phyloP scores from a whole-genome alignment of 35 echinoderm and acorn worm species.

The Nesometra sesokonis region DNA sequence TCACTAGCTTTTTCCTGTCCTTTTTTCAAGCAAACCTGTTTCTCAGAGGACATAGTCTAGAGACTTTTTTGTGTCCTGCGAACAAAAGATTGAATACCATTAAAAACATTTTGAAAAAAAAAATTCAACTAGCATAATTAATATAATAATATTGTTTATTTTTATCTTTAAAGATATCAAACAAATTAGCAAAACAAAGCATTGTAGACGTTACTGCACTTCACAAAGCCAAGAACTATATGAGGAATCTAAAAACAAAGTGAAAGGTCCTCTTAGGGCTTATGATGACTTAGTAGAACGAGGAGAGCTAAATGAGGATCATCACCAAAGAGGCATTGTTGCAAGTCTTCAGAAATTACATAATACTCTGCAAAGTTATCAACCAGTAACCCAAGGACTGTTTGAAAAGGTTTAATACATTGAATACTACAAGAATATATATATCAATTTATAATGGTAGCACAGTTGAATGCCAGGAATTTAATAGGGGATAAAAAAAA shows the following conservation, averaged over 20 bases:
- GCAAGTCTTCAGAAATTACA: slow-evolving; percentile 50
- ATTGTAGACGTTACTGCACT: not conserved
- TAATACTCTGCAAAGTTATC: slow-evolving; percentile 51
- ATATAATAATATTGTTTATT: no score
- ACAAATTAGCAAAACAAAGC: not conserved
- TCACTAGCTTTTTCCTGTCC: no score
- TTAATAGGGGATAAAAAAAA: not conserved
- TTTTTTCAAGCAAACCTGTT: no score
- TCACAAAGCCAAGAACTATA: not conserved
- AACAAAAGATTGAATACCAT: no score
- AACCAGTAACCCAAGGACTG: slow-evolving; percentile 44
- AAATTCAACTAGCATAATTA: no score
- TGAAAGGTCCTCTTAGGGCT: slow-evolving; percentile 6
- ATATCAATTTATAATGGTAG: not conserved
- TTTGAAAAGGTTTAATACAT: slow-evolving; percentile 48
- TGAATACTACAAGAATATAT: not conserved
- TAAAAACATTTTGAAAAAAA: no score
- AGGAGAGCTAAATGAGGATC: slow-evolving; percentile 45
- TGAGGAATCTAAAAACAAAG: not conserved
- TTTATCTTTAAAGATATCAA: not conserved
- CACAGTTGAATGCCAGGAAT: not conserved
- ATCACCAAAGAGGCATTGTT: slow-evolving; percentile 49
- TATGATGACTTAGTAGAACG: slow-evolving; percentile 38
- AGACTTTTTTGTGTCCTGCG: no score
- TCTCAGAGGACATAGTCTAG: no score